A percentile compares a stretch with the other conserved stretches of the same genome.
Evolutionary conservation across 2,113 vertebrate genomes (phyloP).

Genomic region (Sceloporus tristichus): DNA sequence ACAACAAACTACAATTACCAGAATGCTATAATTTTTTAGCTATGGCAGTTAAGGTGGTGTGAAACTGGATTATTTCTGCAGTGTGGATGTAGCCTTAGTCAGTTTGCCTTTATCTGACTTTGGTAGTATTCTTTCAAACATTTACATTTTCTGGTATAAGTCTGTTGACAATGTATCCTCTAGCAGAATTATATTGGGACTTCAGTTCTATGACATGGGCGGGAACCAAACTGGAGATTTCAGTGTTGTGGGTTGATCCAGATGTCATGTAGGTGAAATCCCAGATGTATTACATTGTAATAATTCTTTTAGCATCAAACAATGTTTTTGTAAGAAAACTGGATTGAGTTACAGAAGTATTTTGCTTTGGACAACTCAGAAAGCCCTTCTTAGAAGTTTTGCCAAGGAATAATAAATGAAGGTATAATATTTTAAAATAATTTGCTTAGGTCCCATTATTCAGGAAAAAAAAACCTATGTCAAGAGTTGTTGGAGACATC

Average conservation of each 20-base stretch:
- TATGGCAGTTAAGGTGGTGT: no score
- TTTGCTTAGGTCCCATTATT: neutral
- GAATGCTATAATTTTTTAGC: no score
- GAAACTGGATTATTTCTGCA: no score
- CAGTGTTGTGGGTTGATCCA: slow-evolving; percentile 32
- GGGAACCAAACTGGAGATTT: neutral
- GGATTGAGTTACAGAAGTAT: slow-evolving; percentile 56
- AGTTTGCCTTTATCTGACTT: neutral
- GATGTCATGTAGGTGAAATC: slow-evolving; percentile 45
- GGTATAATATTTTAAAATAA: slow-evolving; percentile 44
- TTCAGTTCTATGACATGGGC: neutral
- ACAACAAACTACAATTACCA: no score
- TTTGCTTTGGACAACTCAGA: slow-evolving; percentile 53
- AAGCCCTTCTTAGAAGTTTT: slow-evolving; percentile 51
- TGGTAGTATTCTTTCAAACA: neutral
- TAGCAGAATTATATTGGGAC: neutral
- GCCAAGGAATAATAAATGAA: slow-evolving; percentile 47
- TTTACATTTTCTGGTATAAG: slow-evolving; percentile 13
- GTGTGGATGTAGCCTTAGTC: no score
- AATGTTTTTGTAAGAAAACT: slow-evolving; percentile 60
- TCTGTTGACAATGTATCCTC: slow-evolving; percentile 35
- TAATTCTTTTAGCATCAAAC: slow-evolving; percentile 57
- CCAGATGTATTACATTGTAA: slow-evolving; percentile 44
- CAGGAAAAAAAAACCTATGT: neutral
- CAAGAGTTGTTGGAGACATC: neutral